phyloP scores from a whole-genome alignment of 1,140 invertebrate genomes.

The Achatina immaculata region DNA sequence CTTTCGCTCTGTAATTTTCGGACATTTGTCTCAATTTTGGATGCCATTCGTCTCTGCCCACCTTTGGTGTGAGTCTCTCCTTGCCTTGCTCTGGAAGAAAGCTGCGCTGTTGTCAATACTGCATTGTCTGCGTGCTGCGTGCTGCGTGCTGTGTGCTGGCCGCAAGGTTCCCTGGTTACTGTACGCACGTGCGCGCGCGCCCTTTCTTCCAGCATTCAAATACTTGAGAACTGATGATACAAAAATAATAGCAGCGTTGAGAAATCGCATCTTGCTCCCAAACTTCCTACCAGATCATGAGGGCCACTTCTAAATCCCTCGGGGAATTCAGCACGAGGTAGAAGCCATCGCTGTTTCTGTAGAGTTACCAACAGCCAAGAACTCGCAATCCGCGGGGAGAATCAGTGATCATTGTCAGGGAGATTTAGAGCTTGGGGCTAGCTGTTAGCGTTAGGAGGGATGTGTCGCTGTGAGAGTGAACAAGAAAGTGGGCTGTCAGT shows the following conservation, averaged over 20 bases:
- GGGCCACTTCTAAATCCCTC: neutral
- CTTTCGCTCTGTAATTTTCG: constrained; percentile 6
- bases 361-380: too few species aligned
- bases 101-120: constrained; percentile 8
- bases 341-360: too few species aligned
- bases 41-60: neutral
- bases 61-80: too few species aligned
- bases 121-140: neutral
- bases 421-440: too few species aligned
- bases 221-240: neutral
- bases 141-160: neutral
- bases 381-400: too few species aligned
- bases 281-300: neutral
- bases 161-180: neutral
- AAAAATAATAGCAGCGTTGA: neutral
- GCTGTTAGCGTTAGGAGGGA: too few species aligned
- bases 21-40: constrained; percentile 10
- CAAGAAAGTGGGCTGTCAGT: too few species aligned
- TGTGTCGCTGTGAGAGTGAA: too few species aligned
- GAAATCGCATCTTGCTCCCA: neutral
- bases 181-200: neutral
- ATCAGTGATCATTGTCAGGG: neutral
- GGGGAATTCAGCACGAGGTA: neutral
- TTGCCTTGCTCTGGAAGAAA: too few species aligned
- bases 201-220: neutral